phyloP scores from a whole-genome alignment of 1,140 invertebrate genomes.

The Cherax quadricarinatus region DNA sequence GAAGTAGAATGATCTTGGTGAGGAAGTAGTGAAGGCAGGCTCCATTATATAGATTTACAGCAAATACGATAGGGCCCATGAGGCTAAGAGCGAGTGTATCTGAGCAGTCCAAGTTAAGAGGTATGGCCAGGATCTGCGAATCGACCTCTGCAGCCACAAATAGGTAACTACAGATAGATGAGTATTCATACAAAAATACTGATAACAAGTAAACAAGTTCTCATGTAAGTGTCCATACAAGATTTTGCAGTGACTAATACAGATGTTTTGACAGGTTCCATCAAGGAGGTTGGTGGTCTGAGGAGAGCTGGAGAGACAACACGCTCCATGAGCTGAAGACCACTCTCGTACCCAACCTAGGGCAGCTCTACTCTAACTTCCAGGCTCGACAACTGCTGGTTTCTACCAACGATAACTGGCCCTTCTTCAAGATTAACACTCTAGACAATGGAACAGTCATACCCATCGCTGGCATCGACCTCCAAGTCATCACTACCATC shows the following conservation, averaged over 20 bases:
- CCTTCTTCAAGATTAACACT: conserved; percentile 45
- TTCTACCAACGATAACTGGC: conserved; percentile 45
- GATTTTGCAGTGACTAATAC: background rate
- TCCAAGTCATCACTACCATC: conserved; percentile 34
- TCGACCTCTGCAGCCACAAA: no score
- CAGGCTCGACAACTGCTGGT: conserved; percentile 27
- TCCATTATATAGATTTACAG: background rate
- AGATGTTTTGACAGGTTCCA: background rate
- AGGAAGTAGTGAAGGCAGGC: background rate
- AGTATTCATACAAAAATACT: no score
- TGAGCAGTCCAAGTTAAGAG: no score
- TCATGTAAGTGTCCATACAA: background rate
- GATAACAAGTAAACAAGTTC: background rate
- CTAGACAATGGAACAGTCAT: conserved; percentile 40
- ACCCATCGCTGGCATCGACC: conserved; percentile 30
- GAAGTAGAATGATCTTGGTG: no score
- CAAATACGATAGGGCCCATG: no score
- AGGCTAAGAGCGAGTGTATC: no score
- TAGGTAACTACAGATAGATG: no score
- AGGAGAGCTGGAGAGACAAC: background rate
- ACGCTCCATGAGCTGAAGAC: background rate
- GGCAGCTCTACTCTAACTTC: conserved; percentile 14
- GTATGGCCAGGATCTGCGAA: no score
- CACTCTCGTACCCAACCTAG: background rate
- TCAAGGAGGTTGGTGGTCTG: background rate